Evolutionary conservation across 2,888 invertebrate genomes (phyloP).

Genomic region (Bhutanitis thaidina): DNA sequence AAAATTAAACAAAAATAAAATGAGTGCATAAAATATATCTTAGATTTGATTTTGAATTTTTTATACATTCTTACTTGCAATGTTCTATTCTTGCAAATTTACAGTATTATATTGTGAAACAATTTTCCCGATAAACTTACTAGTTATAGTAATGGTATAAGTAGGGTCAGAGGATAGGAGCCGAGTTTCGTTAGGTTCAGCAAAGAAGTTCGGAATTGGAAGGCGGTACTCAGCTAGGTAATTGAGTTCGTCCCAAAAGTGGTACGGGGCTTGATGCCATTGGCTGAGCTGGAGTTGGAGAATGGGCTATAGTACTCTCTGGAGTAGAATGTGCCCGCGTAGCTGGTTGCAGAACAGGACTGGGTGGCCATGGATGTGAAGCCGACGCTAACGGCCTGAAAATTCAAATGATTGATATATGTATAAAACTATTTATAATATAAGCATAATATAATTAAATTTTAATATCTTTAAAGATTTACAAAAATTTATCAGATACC

Average conservation of each 20-base stretch:
- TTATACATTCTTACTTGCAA: too few relatives aligned
- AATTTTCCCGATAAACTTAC: conserved; percentile 59
- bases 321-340: conserved; percentile 87
- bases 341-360: conserved; percentile 86
- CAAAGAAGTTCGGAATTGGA: conserved; percentile 80
- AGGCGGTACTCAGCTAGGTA: conserved; percentile 80
- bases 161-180: conserved; percentile 71
- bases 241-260: conserved; percentile 58
- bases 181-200: conserved; percentile 79
- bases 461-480: too few relatives aligned
- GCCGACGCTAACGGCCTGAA: conserved; percentile 77
- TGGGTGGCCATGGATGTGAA: conserved; percentile 89
- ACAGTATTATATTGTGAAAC: conserved; percentile 40
- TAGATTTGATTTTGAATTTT: too few relatives aligned
- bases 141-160: conserved; percentile 51
- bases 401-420: neutral
- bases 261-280: conserved; percentile 69
- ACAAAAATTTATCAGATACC: too few relatives aligned
- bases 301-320: conserved; percentile 76
- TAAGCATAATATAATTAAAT: too few relatives aligned
- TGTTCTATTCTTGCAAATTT: too few relatives aligned
- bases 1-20: too few relatives aligned
- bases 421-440: too few relatives aligned
- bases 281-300: conserved; percentile 70
- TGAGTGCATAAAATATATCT: too few relatives aligned